A percentile compares a stretch with the other conserved stretches of the same genome.
phyloP scores from a whole-genome alignment of 2,113 vertebrate genomes.

The Lepisosteus oculatus region DNA sequence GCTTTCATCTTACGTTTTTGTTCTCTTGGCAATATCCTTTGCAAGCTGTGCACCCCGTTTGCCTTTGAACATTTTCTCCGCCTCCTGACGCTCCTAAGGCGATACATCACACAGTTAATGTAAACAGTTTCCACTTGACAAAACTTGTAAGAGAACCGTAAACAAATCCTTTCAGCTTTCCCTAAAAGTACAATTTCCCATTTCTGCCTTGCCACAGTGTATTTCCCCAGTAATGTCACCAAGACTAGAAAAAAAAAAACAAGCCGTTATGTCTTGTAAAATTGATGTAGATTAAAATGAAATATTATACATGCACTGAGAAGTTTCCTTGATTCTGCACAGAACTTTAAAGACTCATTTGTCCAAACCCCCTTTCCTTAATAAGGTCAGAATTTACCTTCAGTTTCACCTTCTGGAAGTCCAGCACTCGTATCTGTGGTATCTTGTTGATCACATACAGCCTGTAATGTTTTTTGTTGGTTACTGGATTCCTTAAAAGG shows the following conservation, averaged over 20 bases:
- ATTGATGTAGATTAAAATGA: no score
- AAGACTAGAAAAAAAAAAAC: no score
- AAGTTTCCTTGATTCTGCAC: no score
- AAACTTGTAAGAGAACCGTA: no score
- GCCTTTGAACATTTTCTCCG: slow-evolving; percentile 99
- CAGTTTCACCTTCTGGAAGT: slow-evolving; percentile 96
- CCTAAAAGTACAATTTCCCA: no score
- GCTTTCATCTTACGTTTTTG: slow-evolving; percentile 94
- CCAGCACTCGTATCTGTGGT: slow-evolving; percentile 91
- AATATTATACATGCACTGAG: no score
- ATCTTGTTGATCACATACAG: slow-evolving; percentile 93
- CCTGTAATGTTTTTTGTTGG: slow-evolving; percentile 97
- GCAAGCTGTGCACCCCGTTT: slow-evolving; percentile 98
- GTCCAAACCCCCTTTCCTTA: background rate
- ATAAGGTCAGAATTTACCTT: slow-evolving; percentile 71
- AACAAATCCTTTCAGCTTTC: no score
- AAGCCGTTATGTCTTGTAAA: no score
- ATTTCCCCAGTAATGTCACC: no score
- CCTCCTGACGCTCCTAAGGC: slow-evolving; percentile 96
- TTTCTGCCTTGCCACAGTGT: no score
- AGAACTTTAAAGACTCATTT: background rate
- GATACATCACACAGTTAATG: slow-evolving; percentile 86
- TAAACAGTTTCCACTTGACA: slow-evolving; percentile 29
- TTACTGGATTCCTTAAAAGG: slow-evolving; percentile 92
- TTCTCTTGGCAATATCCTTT: slow-evolving; percentile 98